A percentile compares a stretch with the other conserved stretches of the same genome.
These are phyloP conservation scores for Chaetorhynchus papuensis DNA, from an alignment of 2,113 vertebrate species.

Conservation along the genomic window DNA sequence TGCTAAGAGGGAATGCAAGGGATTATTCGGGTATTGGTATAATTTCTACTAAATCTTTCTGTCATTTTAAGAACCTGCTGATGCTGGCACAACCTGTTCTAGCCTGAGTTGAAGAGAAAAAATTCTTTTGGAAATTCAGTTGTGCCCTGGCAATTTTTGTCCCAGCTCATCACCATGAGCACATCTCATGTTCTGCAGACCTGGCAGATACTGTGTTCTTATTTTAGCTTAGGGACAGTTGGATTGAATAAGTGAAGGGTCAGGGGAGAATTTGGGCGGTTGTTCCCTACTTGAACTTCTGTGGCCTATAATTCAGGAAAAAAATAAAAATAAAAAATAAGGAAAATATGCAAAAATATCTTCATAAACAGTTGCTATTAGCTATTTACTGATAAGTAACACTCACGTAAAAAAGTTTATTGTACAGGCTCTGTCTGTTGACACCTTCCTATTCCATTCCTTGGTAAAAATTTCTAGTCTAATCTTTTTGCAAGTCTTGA, in stretches of 20 bases:
- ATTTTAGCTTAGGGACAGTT: neutral
- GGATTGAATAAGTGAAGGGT: neutral
- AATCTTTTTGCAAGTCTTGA: neutral
- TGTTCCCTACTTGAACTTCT: neutral
- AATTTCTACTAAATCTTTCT: neutral
- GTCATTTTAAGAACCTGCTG: neutral
- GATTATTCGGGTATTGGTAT: neutral
- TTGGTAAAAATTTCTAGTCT: neutral
- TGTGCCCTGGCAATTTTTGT: neutral
- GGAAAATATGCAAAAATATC: neutral
- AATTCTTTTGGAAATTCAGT: neutral
- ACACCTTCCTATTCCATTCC: neutral
- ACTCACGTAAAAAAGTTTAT: neutral
- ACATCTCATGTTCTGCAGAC: neutral
- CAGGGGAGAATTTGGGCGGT: neutral
- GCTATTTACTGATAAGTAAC: neutral
- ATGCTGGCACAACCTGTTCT: neutral
- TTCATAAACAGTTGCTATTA: neutral
- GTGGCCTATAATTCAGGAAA: neutral
- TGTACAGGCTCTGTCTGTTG: neutral
- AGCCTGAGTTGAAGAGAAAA: neutral
- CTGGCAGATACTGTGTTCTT: neutral
- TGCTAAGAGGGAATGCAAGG: neutral
- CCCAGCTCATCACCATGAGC: neutral
- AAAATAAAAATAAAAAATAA: neutral